Conservation (phyloP, 2,113 vertebrate genomes). For the Amblyopsis rosae region DNA sequence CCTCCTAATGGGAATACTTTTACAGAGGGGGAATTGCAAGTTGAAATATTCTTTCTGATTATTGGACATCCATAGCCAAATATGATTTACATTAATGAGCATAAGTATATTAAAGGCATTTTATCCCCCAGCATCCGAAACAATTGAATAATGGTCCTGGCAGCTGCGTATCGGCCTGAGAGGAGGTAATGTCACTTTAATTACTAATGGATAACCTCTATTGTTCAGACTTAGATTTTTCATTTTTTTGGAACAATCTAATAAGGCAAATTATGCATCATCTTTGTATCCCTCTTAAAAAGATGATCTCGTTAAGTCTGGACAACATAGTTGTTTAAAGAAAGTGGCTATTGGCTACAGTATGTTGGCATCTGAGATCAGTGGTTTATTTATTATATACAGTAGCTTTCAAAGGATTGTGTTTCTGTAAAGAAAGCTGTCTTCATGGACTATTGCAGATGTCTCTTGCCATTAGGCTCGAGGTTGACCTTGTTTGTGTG, state of each 20-base stretch:
- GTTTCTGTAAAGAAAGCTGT: constrained; percentile 40
- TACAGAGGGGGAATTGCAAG: constrained; percentile 71
- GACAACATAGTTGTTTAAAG: constrained; percentile 61
- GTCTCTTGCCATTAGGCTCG: constrained; percentile 49
- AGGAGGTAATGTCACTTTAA: constrained; percentile 78
- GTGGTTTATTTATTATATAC: constrained; percentile 62
- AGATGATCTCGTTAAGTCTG: constrained; percentile 64
- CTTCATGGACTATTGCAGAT: constrained; percentile 47
- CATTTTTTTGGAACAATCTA: constrained; percentile 71
- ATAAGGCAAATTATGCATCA: constrained; percentile 79
- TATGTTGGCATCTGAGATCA: constrained; percentile 49
- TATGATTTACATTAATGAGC: constrained; percentile 86
- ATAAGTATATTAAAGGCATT: constrained; percentile 84
- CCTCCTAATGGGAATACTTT: constrained; percentile 77
- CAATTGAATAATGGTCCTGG: constrained; percentile 79
- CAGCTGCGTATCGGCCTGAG: constrained; percentile 56
- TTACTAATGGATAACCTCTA: constrained; percentile 78
- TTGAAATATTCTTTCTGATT: constrained; percentile 84
- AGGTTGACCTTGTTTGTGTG: constrained; percentile 53
- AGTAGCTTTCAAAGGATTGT: constrained; percentile 64
- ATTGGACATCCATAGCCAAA: constrained; percentile 85
- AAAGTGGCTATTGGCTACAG: constrained; percentile 60
- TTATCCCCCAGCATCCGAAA: constrained; percentile 77
- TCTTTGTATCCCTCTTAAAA: constrained; percentile 68
- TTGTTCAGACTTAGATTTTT: constrained; percentile 78